phyloP scores from a whole-genome alignment of 2,888 invertebrate genomes.

The Tanypteryx hageni region DNA sequence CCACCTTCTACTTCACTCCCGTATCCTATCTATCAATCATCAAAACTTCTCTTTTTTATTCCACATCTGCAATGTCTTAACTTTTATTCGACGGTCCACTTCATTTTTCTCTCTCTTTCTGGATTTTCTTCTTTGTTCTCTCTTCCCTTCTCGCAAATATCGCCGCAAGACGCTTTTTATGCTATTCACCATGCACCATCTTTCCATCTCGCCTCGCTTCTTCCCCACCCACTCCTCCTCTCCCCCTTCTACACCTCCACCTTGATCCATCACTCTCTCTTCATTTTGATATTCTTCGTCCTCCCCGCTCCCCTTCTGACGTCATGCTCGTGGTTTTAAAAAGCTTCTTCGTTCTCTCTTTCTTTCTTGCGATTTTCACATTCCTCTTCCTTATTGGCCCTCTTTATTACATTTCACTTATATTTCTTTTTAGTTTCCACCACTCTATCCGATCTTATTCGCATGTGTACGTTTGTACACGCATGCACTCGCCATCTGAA shows the following conservation, averaged over 20 bases:
- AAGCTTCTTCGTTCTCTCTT: neutral
- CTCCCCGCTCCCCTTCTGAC: neutral
- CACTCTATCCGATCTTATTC: too few species aligned
- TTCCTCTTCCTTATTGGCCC: too few species aligned
- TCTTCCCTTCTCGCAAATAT: neutral
- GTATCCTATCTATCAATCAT: constrained; percentile 7
- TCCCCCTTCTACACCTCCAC: neutral
- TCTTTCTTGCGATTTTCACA: neutral
- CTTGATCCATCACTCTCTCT: neutral
- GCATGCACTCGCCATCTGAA: neutral
- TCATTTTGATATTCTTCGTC: neutral
- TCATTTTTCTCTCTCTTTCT: neutral
- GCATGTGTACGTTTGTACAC: too few species aligned
- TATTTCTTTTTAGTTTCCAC: too few species aligned
- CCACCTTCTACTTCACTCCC: neutral
- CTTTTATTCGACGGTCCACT: neutral
- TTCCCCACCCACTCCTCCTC: neutral
- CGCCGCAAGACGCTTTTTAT: neutral
- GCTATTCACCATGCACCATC: neutral
- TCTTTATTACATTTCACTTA: too few species aligned
- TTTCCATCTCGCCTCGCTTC: neutral
- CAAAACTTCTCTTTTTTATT: neutral
- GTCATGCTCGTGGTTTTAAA: neutral
- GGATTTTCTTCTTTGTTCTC: neutral
- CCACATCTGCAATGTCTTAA: neutral